Percentiles rank a stretch among this genome's conserved stretches.
These are phyloP conservation scores for Vidua chalybeata DNA, from an alignment of 2,113 vertebrate genomes.

Conservation along the genomic window DNA sequence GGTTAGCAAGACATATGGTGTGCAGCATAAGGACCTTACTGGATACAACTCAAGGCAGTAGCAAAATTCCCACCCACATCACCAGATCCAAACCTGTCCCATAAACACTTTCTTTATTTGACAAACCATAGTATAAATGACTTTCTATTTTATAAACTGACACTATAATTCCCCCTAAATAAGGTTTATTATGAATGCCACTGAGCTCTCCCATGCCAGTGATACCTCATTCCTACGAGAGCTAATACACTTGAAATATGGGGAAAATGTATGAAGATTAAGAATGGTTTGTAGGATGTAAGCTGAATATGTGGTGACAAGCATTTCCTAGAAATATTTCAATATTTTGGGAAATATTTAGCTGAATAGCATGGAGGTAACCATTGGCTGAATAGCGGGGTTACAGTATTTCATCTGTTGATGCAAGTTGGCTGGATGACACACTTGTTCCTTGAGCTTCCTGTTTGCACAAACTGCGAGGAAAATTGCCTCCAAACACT, in stretches of 20 bases:
- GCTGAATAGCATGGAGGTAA: background rate
- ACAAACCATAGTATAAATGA: background rate
- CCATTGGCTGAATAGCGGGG: background rate
- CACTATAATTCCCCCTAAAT: background rate
- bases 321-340: background rate
- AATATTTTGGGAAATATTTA: background rate
- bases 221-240: background rate
- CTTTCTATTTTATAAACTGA: background rate
- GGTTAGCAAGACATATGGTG: slow-evolving; percentile 46
- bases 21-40: slow-evolving; percentile 45
- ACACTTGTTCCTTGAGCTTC: background rate
- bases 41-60: slow-evolving; percentile 31
- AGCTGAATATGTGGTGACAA: background rate
- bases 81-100: background rate
- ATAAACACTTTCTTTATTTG: slow-evolving; percentile 38
- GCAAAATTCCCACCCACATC: slow-evolving; percentile 41
- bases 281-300: background rate
- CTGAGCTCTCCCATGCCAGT: background rate
- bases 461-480: background rate
- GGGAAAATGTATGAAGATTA: background rate
- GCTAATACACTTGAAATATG: background rate
- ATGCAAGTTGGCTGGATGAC: background rate
- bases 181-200: background rate
- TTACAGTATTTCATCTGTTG: background rate
- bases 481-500: background rate